These are phyloP conservation scores for Decapterus maruadsi DNA, from an alignment of 2,797 vertebrate genomes.

Conservation along the genomic window DNA sequence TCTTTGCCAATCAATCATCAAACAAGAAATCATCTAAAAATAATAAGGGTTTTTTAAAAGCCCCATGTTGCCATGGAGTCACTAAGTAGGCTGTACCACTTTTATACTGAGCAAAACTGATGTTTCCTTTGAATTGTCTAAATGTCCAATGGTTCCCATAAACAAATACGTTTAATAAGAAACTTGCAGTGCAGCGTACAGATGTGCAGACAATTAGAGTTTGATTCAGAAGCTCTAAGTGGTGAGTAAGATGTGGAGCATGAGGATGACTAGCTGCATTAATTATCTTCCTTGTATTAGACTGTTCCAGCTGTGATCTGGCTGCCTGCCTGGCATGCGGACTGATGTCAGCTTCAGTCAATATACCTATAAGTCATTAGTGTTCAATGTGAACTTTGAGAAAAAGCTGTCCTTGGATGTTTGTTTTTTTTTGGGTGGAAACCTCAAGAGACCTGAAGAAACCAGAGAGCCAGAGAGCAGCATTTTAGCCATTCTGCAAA, in stretches of 20 bases:
- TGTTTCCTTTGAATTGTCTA: too few species aligned
- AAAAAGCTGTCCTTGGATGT: slow-evolving; percentile 20
- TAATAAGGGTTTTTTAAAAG: too few species aligned
- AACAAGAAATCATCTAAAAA: not conserved
- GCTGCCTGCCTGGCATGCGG: slow-evolving; percentile 48
- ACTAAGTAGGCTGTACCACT: too few species aligned
- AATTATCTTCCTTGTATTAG: slow-evolving; percentile 45
- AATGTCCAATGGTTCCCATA: too few species aligned
- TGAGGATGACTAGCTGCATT: slow-evolving; percentile 36
- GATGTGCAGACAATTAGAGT: slow-evolving; percentile 1
- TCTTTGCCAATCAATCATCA: not conserved
- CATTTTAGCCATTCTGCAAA: not conserved
- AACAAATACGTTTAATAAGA: not conserved
- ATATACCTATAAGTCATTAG: slow-evolving; percentile 44
- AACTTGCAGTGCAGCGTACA: too few species aligned
- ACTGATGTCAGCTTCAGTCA: slow-evolving; percentile 51
- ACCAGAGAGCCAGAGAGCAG: not conserved
- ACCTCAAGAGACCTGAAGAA: not conserved
- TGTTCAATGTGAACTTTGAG: slow-evolving; percentile 45
- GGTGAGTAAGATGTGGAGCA: slow-evolving; percentile 19
- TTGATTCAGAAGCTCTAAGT: slow-evolving; percentile 22
- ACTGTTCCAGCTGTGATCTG: slow-evolving; percentile 59
- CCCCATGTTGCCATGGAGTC: not conserved
- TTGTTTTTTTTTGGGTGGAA: slow-evolving; percentile 6
- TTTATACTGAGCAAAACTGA: too few species aligned